phyloP scores from a whole-genome alignment of 2,797 vertebrate species.

The Premnoplex brunnescens region DNA sequence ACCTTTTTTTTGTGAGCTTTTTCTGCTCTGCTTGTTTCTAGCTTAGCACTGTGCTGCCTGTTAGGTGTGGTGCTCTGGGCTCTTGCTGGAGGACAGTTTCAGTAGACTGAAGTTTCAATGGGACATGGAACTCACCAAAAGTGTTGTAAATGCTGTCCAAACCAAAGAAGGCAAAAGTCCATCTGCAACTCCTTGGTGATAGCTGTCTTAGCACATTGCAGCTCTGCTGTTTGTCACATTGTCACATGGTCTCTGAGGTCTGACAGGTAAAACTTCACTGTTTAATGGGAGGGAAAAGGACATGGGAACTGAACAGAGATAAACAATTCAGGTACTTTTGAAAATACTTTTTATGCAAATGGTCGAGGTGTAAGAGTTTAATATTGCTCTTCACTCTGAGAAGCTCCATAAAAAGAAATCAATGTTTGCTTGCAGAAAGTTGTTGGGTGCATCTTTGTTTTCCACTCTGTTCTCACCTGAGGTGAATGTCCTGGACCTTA shows the following conservation, averaged over 20 bases:
- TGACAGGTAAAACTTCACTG: not conserved
- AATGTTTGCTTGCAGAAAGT: not conserved
- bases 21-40: not conserved
- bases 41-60: not conserved
- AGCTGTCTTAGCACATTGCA: not conserved
- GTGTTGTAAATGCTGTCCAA: not conserved
- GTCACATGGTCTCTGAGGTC: fast-evolving
- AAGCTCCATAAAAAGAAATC: not conserved
- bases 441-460: not conserved
- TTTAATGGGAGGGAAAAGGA: not conserved
- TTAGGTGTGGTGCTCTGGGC: not conserved
- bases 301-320: not conserved
- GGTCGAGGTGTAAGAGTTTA: not conserved
- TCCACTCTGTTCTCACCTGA: not conserved
- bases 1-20: not conserved
- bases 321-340: not conserved
- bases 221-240: not conserved
- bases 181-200: not conserved
- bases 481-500: not conserved
- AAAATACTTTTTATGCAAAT: not conserved
- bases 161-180: not conserved
- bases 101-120: not conserved
- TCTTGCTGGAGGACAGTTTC: not conserved
- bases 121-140: not conserved
- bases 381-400: not conserved